phyloP scores from a whole-genome alignment of 2,888 invertebrate genomes.

The Boloria selene region DNA sequence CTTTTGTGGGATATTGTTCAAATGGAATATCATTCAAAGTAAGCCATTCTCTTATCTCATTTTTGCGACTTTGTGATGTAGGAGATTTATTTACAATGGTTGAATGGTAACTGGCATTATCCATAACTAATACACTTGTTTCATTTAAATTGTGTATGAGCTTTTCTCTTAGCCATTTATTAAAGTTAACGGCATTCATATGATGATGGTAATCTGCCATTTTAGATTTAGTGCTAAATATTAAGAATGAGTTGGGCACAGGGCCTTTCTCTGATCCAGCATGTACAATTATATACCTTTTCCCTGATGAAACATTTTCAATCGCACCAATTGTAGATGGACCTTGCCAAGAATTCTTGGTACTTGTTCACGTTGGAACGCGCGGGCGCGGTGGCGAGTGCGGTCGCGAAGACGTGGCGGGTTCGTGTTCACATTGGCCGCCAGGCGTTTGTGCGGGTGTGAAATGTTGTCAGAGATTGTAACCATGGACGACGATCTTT shows the following conservation, averaged over 20 bases:
- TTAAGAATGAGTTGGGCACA: conserved; percentile 22
- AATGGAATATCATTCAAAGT: not conserved
- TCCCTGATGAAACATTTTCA: conserved; percentile 17
- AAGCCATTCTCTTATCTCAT: not conserved
- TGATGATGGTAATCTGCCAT: conserved; percentile 16
- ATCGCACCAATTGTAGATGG: conserved; percentile 17
- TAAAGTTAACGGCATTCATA: conserved; percentile 6
- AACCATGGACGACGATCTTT: too few relatives aligned
- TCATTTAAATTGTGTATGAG: conserved; percentile 18
- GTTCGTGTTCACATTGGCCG: too few relatives aligned
- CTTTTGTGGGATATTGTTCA: conserved; percentile 1
- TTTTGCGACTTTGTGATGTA: not conserved
- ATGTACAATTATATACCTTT: conserved; percentile 24
- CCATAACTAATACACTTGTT: conserved; percentile 10
- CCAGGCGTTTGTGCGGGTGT: too few relatives aligned
- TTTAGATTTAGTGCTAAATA: conserved; percentile 23
- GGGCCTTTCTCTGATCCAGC: conserved; percentile 24
- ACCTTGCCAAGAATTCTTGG: conserved; percentile 29
- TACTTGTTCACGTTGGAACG: too few relatives aligned
- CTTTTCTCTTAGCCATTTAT: conserved; percentile 19
- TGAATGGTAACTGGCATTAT: not conserved
- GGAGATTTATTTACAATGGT: not conserved
- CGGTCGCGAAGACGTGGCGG: too few relatives aligned
- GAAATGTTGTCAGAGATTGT: too few relatives aligned
- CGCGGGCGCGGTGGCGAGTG: too few relatives aligned